Evolutionary conservation across 2,888 invertebrate genomes (phyloP).

Genomic region (Harpalus rufipes): DNA sequence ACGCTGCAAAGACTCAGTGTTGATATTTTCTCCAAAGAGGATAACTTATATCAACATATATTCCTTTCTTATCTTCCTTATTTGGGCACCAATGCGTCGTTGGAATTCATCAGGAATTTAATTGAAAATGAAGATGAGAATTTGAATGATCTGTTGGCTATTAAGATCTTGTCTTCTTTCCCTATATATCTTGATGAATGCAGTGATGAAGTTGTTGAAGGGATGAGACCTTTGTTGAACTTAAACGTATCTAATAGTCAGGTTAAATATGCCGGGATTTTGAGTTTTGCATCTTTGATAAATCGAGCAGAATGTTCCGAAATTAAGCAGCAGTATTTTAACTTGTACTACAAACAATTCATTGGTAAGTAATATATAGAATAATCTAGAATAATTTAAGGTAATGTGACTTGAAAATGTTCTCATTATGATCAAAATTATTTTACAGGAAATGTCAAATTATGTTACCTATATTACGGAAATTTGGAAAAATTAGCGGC

Average conservation of each 20-base stretch:
- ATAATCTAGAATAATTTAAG: no score
- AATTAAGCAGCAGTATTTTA: not conserved
- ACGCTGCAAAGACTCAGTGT: constrained; percentile 10
- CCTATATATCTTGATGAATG: constrained; percentile 40
- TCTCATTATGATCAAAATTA: no score
- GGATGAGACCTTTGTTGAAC: constrained; percentile 28
- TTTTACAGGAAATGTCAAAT: no score
- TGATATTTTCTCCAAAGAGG: not conserved
- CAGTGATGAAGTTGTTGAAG: constrained; percentile 29
- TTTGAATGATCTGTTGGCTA: constrained; percentile 15
- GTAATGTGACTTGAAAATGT: no score
- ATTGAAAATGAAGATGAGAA: constrained; percentile 39
- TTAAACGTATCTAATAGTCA: constrained; percentile 1
- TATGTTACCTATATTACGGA: no score
- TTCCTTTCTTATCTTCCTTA: constrained; percentile 27
- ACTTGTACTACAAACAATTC: constrained; percentile 9
- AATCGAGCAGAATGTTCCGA: not conserved
- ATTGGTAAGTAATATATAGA: constrained; percentile 13
- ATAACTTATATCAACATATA: constrained; percentile 39
- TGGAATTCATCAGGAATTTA: constrained; percentile 12
- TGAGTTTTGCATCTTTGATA: constrained; percentile 48
- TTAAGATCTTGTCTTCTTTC: constrained; percentile 38
- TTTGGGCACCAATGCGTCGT: constrained; percentile 33
- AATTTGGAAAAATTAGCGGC: no score
- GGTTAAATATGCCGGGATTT: constrained; percentile 35